Percentiles rank a stretch among this genome's conserved stretches.
Conservation (phyloP, 2,113 vertebrate species). For the Rana temporaria region DNA sequence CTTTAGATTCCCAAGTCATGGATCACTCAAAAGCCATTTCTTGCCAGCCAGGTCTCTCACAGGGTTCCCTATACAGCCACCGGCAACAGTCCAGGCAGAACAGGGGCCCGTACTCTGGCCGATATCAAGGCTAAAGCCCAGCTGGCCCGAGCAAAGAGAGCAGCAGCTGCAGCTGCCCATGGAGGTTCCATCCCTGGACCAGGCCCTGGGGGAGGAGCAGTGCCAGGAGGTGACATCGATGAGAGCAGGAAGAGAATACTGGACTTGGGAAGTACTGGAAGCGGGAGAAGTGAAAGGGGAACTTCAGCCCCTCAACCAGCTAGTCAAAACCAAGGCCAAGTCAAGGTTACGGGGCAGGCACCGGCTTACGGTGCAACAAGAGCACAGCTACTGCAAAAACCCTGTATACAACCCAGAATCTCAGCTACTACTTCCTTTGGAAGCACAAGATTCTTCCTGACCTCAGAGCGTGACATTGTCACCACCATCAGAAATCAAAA, state of each 20-base stretch:
- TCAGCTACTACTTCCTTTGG: constrained; percentile 57
- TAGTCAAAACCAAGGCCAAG: constrained; percentile 57
- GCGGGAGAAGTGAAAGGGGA: constrained; percentile 76
- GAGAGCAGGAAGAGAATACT: constrained; percentile 59
- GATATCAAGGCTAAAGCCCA: constrained; percentile 98
- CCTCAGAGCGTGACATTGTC: not conserved
- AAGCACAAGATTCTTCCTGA: not conserved
- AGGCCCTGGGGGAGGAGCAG: constrained; percentile 79
- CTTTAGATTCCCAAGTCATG: constrained; percentile 89
- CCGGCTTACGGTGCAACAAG: constrained; percentile 65
- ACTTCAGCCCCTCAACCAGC: constrained; percentile 64
- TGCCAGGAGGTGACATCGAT: constrained; percentile 77
- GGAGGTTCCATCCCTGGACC: constrained; percentile 71
- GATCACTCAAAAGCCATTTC: constrained; percentile 82
- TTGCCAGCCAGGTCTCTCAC: constrained; percentile 84
- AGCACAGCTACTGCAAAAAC: constrained; percentile 79
- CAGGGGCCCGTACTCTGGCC: constrained; percentile 91
- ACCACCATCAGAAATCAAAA: not conserved
- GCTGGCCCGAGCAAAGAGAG: constrained; percentile 88
- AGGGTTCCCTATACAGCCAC: constrained; percentile 79
- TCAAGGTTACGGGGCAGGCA: constrained; percentile 58
- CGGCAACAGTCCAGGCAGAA: constrained; percentile 83
- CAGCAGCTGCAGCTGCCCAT: constrained; percentile 78
- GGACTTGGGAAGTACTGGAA: constrained; percentile 78
- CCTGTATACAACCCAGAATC: constrained; percentile 61